These are phyloP conservation scores for Luperina testacea DNA, from an alignment of 2,888 invertebrate species.

Conservation along the genomic window DNA sequence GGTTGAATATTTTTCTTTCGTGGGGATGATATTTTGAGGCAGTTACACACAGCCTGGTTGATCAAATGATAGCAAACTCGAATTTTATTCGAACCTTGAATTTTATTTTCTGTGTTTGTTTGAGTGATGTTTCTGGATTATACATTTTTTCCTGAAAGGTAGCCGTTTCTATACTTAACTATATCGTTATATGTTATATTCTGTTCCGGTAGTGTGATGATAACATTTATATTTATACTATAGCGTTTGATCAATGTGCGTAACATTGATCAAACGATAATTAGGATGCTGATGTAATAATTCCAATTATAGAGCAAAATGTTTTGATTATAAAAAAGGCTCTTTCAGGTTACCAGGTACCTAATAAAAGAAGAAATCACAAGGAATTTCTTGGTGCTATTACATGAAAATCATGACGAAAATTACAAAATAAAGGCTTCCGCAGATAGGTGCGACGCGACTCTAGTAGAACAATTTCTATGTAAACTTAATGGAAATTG, in stretches of 20 bases:
- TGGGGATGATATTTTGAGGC: background rate
- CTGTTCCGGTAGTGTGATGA: background rate
- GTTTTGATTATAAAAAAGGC: background rate
- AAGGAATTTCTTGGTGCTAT: background rate
- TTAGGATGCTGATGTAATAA: background rate
- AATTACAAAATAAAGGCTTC: background rate
- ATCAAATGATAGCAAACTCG: constrained; percentile 3
- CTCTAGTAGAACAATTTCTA: background rate
- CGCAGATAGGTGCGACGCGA: background rate
- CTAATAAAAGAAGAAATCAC: background rate
- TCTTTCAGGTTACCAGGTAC: background rate
- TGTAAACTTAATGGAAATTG: background rate
- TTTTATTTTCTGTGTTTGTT: constrained; percentile 2
- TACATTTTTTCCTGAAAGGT: background rate
- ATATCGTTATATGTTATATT: background rate
- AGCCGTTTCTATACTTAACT: background rate
- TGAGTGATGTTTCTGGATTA: background rate
- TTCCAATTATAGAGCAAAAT: background rate
- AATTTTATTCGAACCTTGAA: background rate
- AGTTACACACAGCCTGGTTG: background rate
- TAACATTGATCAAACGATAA: background rate
- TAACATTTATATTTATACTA: background rate
- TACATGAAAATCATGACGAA: background rate
- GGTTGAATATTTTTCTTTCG: background rate
- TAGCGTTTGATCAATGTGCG: too few species aligned